phyloP scores from a whole-genome alignment of 2,113 vertebrate species.

The Vulpes ferrilata region DNA sequence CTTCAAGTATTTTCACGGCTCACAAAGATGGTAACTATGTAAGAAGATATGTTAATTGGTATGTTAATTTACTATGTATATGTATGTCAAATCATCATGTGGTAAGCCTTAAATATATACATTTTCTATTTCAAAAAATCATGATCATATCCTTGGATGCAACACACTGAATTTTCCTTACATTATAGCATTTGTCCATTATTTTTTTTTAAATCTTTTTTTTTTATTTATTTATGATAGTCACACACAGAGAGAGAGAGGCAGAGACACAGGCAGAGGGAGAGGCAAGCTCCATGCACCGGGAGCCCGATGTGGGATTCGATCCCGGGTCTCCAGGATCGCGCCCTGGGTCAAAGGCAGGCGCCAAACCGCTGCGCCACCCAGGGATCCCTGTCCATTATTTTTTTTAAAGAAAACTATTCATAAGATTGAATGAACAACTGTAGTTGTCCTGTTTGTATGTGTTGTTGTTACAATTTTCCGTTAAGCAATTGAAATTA shows the following conservation, averaged over 20 bases:
- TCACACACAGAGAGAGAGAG: too few relatives aligned
- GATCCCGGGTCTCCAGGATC: too few relatives aligned
- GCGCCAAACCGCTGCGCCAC: too few relatives aligned
- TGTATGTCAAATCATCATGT: not conserved
- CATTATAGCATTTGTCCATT: not conserved
- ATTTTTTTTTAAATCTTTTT: too few relatives aligned
- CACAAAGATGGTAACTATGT: not conserved
- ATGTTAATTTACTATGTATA: not conserved
- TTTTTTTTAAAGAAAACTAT: not conserved
- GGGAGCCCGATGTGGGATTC: too few relatives aligned
- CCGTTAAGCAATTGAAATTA: not conserved
- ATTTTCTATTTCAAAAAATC: not conserved
- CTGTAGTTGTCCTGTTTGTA: not conserved
- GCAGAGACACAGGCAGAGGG: too few relatives aligned
- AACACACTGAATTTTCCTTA: not conserved
- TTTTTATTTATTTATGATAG: too few relatives aligned
- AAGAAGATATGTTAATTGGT: not conserved
- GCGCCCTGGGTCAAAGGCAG: too few relatives aligned
- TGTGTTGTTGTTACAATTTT: not conserved
- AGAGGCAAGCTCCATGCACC: too few relatives aligned
- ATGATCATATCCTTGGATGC: not conserved
- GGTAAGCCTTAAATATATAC: not conserved
- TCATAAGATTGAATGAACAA: not conserved
- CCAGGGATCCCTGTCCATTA: too few relatives aligned
- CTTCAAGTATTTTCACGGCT: not conserved